phyloP scores from a whole-genome alignment of 1,140 invertebrate genomes.

The Papilio aristodemus region DNA sequence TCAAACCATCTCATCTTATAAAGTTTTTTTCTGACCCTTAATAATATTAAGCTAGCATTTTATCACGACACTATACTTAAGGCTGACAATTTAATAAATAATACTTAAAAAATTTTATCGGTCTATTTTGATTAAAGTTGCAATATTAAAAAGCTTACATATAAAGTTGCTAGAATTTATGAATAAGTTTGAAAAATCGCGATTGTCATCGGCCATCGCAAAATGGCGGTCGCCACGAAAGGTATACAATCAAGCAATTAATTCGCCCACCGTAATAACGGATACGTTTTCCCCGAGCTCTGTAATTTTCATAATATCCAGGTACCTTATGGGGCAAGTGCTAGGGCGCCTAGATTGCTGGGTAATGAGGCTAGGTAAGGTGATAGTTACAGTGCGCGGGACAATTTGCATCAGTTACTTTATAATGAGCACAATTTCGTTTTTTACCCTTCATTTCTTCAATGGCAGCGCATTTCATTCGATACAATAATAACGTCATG shows the following conservation, averaged over 20 bases:
- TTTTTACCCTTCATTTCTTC: slow-evolving; percentile 19
- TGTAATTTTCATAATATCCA: slow-evolving; percentile 37
- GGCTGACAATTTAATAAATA: too few relatives aligned
- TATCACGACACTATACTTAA: too few relatives aligned
- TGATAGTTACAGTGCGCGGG: slow-evolving; percentile 32
- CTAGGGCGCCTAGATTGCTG: slow-evolving; percentile 32
- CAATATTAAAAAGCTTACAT: neutral
- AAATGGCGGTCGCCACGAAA: slow-evolving; percentile 25
- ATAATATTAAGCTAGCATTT: neutral
- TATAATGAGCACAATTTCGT: slow-evolving; percentile 22
- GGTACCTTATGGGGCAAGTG: slow-evolving; percentile 28
- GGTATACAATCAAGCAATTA: slow-evolving; percentile 30
- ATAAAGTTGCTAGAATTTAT: neutral
- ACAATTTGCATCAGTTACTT: slow-evolving; percentile 25
- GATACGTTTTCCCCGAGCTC: slow-evolving; percentile 24
- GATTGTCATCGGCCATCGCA: slow-evolving; percentile 27
- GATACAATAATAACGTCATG: neutral
- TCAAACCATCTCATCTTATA: too few relatives aligned
- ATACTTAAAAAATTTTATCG: too few relatives aligned
- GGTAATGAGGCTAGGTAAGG: slow-evolving; percentile 28
- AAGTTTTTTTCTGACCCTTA: too few relatives aligned
- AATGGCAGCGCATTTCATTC: neutral
- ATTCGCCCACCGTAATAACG: slow-evolving; percentile 23
- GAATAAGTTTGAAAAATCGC: neutral
- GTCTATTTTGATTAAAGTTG: neutral